phyloP scores from a whole-genome alignment of 2,797 vertebrate species.

The Tadarida brasiliensis region DNA sequence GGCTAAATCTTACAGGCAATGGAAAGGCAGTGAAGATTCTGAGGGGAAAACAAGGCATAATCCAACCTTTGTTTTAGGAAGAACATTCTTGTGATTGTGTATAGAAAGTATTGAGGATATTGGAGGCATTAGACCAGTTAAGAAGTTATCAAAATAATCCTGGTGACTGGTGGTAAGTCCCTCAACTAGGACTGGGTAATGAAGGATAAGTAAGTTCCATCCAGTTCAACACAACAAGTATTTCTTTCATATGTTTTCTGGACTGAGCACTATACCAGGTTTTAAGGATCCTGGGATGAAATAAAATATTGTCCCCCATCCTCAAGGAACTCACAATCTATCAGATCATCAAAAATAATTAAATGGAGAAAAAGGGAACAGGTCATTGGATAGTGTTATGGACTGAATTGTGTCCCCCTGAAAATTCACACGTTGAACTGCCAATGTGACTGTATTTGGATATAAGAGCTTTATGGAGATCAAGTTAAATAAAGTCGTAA shows the following conservation, averaged over 20 bases:
- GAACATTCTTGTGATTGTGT: background rate
- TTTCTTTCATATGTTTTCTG: constrained; percentile 34
- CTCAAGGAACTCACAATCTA: background rate
- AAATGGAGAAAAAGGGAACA: constrained; percentile 32
- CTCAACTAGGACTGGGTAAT: background rate
- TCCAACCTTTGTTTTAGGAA: constrained; percentile 54
- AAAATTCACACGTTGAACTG: background rate
- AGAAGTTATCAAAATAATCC: background rate
- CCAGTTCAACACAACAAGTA: background rate
- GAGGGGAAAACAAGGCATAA: constrained; percentile 17
- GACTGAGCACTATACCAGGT: background rate
- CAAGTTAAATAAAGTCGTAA: constrained; percentile 48
- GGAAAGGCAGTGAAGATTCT: background rate
- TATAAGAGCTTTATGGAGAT: background rate
- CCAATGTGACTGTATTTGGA: background rate
- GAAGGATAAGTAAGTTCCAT: background rate
- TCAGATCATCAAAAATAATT: constrained; percentile 57
- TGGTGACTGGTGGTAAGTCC: background rate
- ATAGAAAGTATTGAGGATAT: background rate
- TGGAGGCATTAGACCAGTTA: background rate
- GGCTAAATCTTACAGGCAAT: background rate
- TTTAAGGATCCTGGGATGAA: constrained; percentile 45
- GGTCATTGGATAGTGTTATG: background rate
- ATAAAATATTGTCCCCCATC: constrained; percentile 5
- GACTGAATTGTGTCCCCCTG: background rate